Base-by-base conservation (phyloP, 2,113 vertebrate species). In the Corythoichthys intestinalis region DNA sequence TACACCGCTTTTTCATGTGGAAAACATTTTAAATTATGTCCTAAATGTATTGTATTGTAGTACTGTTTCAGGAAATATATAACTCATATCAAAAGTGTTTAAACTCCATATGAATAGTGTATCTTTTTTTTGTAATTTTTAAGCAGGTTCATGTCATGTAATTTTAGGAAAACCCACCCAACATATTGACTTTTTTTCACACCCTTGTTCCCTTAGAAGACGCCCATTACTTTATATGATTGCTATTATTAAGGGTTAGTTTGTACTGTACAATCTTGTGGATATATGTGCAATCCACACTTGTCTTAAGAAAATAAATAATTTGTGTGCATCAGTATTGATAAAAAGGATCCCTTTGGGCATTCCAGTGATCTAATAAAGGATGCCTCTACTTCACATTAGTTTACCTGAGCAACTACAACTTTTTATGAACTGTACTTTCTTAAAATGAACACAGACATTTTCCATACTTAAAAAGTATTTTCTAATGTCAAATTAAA, bases 351-450 rank as follows among this genome's bases (percentile, higher is more conserved):
- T 82, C 81, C 75, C 66, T 81, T 61, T 81, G 74, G 78, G 73
- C 60, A 79, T 20, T 67, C 20, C 59, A 76, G 54, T 70, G 8
- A 71, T 68, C 50, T 54, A 70, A 56, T 4, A 68, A 67, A 65
- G 11, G 65, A 74, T 64, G 71, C 65, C 53, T 69, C 78, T 11
- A 41, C 8, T 68, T 62, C 41, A 86, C 80, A 82, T 83, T 75
- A 80, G 83, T 75, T 81, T 84, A 84, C 83, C 85, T 85, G 85
- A 87, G 84, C 71, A 54, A 71, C 83, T 75, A 79, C 67, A n/a
- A 74, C 49, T 4, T 17, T 73, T 34, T 39, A 7, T 79, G 70
- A 71, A 74, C 38, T 62, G 73, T 49, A 53, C 57, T 66, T 49
- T 65, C 48, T 59, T 64, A 68, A 81, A 74, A 76, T 59, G 49